Conservation (phyloP, 2,888 invertebrate genomes). For the Muscina levida region DNA sequence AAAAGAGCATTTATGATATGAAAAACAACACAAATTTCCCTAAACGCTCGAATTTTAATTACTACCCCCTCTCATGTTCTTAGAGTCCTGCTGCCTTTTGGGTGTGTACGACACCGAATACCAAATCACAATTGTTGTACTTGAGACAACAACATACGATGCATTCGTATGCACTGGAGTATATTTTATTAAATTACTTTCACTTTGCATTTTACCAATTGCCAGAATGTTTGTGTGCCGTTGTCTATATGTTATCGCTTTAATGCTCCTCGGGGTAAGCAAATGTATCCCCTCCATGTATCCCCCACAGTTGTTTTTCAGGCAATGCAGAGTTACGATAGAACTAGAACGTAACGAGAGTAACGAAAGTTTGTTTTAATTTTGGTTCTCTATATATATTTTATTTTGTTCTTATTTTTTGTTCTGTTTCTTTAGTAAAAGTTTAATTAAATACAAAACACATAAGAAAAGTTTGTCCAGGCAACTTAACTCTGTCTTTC, state of each 20-base stretch:
- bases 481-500: slow-evolving; percentile 49
- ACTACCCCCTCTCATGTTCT: slow-evolving; percentile 2
- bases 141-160: not conserved
- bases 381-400: slow-evolving; percentile 39
- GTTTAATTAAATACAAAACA: slow-evolving; percentile 63
- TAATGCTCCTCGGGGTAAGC: slow-evolving; percentile 22
- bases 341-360: slow-evolving; percentile 51
- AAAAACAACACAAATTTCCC: not conserved
- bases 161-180: slow-evolving; percentile 29
- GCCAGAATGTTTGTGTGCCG: no score
- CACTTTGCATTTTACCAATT: slow-evolving; percentile 27
- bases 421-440: slow-evolving; percentile 32
- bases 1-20: slow-evolving; percentile 17
- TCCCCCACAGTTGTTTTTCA: not conserved
- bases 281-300: not conserved
- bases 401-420: no score
- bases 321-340: slow-evolving; percentile 17
- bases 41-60: slow-evolving; percentile 25
- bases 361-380: slow-evolving; percentile 22
- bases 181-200: slow-evolving; percentile 57
- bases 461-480: slow-evolving; percentile 53
- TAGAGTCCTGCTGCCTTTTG: not conserved
- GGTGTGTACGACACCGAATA: no score
- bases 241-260: slow-evolving; percentile 36
- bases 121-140: slow-evolving; percentile 17